Conservation (phyloP, 1,140 invertebrate species). For the Vollenhovia emeryi region DNA sequence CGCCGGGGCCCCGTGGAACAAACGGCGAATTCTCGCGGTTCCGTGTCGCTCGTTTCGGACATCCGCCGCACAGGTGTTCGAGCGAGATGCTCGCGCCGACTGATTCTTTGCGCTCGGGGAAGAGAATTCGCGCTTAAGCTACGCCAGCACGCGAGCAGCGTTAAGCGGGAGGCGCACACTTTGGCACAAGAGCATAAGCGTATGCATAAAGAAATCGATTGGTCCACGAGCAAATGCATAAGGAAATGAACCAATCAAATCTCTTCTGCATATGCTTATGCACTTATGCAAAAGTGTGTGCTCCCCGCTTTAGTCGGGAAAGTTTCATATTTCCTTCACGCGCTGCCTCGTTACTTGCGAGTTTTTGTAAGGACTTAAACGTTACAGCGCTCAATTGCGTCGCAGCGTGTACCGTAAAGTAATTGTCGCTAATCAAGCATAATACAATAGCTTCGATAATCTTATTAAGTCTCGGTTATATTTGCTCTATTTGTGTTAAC, state of each 20-base stretch:
- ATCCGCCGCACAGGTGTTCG: conserved; percentile 17
- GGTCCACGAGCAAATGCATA: too few relatives aligned
- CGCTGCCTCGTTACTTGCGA: neutral
- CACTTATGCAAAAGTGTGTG: too few relatives aligned
- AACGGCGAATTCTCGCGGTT: conserved; percentile 37
- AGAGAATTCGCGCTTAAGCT: conserved; percentile 11
- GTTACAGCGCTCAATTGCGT: too few relatives aligned
- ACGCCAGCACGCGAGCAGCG: neutral
- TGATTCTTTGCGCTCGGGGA: neutral
- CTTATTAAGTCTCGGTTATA: conserved; percentile 18
- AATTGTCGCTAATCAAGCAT: neutral
- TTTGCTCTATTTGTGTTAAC: neutral
- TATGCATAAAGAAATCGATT: too few relatives aligned
- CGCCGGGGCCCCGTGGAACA: neutral
- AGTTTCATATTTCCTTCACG: neutral
- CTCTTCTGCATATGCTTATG: too few relatives aligned
- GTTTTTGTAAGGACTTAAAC: neutral
- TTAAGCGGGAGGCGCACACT: too few relatives aligned
- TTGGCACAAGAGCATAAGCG: too few relatives aligned
- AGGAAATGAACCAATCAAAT: too few relatives aligned
- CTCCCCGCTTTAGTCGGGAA: too few relatives aligned
- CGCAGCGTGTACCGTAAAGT: neutral
- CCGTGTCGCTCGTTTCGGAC: conserved; percentile 16
- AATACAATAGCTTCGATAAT: conserved; percentile 13
- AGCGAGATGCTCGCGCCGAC: neutral